Percentiles rank a stretch among this genome's conserved stretches.
Evolutionary conservation across 2,113 vertebrate species (phyloP).

Genomic region (western clawed frog (Xenopus tropicalis)): DNA sequence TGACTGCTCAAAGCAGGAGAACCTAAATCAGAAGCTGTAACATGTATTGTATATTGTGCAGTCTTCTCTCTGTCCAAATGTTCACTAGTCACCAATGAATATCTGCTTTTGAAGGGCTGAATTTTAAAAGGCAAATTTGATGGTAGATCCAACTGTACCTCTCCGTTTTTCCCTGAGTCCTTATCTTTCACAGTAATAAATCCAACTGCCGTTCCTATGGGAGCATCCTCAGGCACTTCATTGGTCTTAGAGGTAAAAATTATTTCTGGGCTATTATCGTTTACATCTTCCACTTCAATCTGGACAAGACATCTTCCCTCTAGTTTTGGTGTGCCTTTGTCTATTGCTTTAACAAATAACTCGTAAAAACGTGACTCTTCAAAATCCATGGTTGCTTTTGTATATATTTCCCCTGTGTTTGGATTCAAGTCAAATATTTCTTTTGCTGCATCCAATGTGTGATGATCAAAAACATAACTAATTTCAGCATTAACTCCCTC

Average conservation of each 20-base stretch:
- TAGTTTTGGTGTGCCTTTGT: slow-evolving; percentile 74
- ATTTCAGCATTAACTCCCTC: slow-evolving; percentile 62
- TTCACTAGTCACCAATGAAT: slow-evolving; percentile 59
- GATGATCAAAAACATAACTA: slow-evolving; percentile 66
- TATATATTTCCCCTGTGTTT: slow-evolving; percentile 64
- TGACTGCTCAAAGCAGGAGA: slow-evolving; percentile 57
- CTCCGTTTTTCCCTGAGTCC: slow-evolving; percentile 61
- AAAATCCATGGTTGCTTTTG: slow-evolving; percentile 71
- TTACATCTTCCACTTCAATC: slow-evolving; percentile 66
- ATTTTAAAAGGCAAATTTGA: slow-evolving; percentile 62
- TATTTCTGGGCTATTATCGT: slow-evolving; percentile 70
- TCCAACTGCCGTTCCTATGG: slow-evolving; percentile 58
- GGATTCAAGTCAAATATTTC: slow-evolving; percentile 68
- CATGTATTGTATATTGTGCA: slow-evolving; percentile 60
- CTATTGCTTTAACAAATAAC: slow-evolving; percentile 73
- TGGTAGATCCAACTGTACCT: slow-evolving; percentile 62
- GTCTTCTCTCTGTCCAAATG: slow-evolving; percentile 60
- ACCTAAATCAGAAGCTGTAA: slow-evolving; percentile 60
- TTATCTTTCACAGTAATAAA: slow-evolving; percentile 63
- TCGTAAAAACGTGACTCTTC: slow-evolving; percentile 73
- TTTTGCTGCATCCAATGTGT: slow-evolving; percentile 61
- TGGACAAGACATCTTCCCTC: slow-evolving; percentile 73
- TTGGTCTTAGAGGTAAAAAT: slow-evolving; percentile 66
- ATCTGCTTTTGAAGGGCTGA: slow-evolving; percentile 61
- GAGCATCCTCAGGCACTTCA: slow-evolving; percentile 66